Evolutionary conservation across 2,113 vertebrate genomes (phyloP).

Genomic region (Petromus typicus): DNA sequence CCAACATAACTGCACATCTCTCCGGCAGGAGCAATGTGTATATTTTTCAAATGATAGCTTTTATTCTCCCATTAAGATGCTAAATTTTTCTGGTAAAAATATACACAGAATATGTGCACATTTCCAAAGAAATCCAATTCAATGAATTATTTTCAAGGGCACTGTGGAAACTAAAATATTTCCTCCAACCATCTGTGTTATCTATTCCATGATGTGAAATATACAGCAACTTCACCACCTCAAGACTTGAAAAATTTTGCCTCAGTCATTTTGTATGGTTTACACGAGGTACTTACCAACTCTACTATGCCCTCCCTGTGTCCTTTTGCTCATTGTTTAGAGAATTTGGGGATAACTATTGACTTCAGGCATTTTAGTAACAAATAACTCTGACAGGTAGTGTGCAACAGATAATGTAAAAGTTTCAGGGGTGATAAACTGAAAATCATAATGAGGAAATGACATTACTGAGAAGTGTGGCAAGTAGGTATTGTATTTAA

Average conservation of each 20-base stretch:
- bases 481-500: not conserved
- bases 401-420: not conserved
- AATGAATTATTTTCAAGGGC: conserved; percentile 62
- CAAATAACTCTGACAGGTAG: not conserved
- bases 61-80: conserved; percentile 68
- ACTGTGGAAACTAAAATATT: conserved; percentile 58
- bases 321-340: not conserved
- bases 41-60: conserved; percentile 68
- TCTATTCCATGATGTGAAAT: conserved; percentile 61
- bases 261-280: conserved; percentile 58
- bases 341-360: not conserved
- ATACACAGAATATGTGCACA: conserved; percentile 33
- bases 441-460: not conserved
- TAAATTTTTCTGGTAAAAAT: conserved; percentile 63
- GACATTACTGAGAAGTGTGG: not conserved
- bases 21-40: conserved; percentile 24
- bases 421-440: not conserved
- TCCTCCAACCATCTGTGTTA: conserved; percentile 48
- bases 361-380: not conserved
- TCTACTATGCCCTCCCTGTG: not conserved
- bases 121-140: conserved; percentile 59
- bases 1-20: conserved; percentile 3
- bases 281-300: conserved; percentile 41
- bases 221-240: conserved; percentile 55
- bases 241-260: conserved; percentile 14